A percentile compares a stretch with the other conserved stretches of the same genome.
Evolutionary conservation across 2,888 invertebrate species (phyloP).

Genomic region (Caradrina clavipalpis): DNA sequence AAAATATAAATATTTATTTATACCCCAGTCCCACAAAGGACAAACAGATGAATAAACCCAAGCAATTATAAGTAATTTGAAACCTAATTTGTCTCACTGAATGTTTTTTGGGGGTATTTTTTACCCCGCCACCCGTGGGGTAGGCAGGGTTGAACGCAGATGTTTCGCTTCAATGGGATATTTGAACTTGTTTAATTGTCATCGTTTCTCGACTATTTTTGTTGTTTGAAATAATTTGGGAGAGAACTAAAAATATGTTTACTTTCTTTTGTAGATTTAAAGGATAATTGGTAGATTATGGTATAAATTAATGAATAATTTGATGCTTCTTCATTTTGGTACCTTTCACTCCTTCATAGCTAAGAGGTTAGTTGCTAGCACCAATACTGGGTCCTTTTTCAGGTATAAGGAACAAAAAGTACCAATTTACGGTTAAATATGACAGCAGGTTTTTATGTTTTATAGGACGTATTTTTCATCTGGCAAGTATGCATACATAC

Average conservation of each 20-base stretch:
- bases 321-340: too few relatives aligned
- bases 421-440: too few relatives aligned
- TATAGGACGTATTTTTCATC: too few relatives aligned
- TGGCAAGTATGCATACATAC: too few relatives aligned
- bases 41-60: conserved; percentile 15
- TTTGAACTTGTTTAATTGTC: conserved; percentile 63
- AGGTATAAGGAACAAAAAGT: too few relatives aligned
- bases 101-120: conserved; percentile 62
- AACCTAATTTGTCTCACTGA: conserved; percentile 65
- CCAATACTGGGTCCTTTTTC: too few relatives aligned
- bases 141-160: conserved; percentile 65
- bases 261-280: neutral
- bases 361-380: too few relatives aligned
- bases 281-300: too few relatives aligned
- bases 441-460: too few relatives aligned
- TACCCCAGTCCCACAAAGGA: neutral
- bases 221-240: conserved; percentile 6
- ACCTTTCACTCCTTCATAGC: too few relatives aligned
- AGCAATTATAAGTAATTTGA: conserved; percentile 65
- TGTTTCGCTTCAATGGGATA: conserved; percentile 61
- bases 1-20: neutral
- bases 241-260: neutral
- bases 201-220: conserved; percentile 63
- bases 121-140: conserved; percentile 64
- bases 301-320: too few relatives aligned